phyloP scores from a whole-genome alignment of 2,797 vertebrate genomes.

The Fistularia tabacaria region DNA sequence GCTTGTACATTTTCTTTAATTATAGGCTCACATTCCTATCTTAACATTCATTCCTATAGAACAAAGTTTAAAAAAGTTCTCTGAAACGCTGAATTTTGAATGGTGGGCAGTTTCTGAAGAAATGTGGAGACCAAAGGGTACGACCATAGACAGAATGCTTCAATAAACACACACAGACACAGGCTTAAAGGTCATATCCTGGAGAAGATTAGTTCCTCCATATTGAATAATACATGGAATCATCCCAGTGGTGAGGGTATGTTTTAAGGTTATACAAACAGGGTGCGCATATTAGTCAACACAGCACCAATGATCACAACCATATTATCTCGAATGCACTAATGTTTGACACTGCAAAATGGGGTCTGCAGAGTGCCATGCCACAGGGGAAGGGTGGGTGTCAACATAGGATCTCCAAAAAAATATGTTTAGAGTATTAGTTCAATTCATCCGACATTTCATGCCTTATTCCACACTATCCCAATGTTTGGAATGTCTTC shows the following conservation, averaged over 20 bases:
- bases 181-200: conserved; percentile 23
- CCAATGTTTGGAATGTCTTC: too few relatives aligned
- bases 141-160: conserved; percentile 3
- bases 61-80: not conserved
- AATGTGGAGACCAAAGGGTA: not conserved
- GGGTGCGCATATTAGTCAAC: conserved; percentile 17
- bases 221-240: conserved; percentile 35
- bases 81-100: not conserved
- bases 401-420: too few relatives aligned
- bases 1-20: too few relatives aligned
- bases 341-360: conserved; percentile 3
- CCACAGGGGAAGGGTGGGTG: not conserved
- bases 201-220: conserved; percentile 34
- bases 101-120: conserved; percentile 2
- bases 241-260: conserved; percentile 6
- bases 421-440: too few relatives aligned
- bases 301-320: conserved; percentile 7
- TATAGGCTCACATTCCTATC: too few relatives aligned
- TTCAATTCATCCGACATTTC: too few relatives aligned
- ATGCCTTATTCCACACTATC: too few relatives aligned
- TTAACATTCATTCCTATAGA: too few relatives aligned
- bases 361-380: not conserved
- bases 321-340: conserved; percentile 1
- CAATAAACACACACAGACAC: conserved; percentile 1
- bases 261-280: conserved; percentile 32